Percentiles rank a stretch among this genome's conserved stretches.
Conservation (phyloP, 2,797 vertebrate genomes). For the Brachyrhaphis roseni region DNA sequence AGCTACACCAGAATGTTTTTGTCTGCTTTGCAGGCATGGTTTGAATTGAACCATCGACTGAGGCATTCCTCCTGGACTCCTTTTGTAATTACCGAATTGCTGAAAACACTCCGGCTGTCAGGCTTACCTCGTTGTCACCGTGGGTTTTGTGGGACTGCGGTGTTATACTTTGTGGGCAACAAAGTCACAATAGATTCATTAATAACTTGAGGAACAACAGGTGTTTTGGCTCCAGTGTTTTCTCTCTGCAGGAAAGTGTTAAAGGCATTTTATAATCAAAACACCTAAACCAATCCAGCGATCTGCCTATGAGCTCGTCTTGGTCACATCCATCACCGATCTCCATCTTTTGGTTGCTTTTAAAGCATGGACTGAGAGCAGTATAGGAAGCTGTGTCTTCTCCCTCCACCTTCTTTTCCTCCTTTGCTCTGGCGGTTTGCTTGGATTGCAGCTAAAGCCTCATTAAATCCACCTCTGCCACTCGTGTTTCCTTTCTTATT, state of each 20-base stretch:
- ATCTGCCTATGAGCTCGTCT: too few relatives aligned
- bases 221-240: not conserved
- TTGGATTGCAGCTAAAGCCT: constrained; percentile 9
- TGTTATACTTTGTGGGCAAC: not conserved
- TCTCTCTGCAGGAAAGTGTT: not conserved
- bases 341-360: not conserved
- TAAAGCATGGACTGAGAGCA: not conserved
- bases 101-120: not conserved
- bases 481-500: not conserved
- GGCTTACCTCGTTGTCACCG: not conserved
- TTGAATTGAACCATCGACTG: not conserved
- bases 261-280: not conserved
- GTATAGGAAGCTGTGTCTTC: not conserved
- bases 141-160: not conserved
- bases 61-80: not conserved
- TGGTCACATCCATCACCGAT: not conserved
- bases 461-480: not conserved
- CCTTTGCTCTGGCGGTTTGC: not conserved
- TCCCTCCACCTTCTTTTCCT: not conserved
- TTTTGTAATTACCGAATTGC: not conserved
- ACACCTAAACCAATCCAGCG: not conserved
- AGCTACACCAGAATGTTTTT: not conserved
- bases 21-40: constrained; percentile 1
- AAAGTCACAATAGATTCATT: not conserved
- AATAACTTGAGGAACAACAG: not conserved